A percentile compares a stretch with the other conserved stretches of the same genome.
phyloP scores from a whole-genome alignment of 2,113 vertebrate species.

The Hydrolagus affinis region DNA sequence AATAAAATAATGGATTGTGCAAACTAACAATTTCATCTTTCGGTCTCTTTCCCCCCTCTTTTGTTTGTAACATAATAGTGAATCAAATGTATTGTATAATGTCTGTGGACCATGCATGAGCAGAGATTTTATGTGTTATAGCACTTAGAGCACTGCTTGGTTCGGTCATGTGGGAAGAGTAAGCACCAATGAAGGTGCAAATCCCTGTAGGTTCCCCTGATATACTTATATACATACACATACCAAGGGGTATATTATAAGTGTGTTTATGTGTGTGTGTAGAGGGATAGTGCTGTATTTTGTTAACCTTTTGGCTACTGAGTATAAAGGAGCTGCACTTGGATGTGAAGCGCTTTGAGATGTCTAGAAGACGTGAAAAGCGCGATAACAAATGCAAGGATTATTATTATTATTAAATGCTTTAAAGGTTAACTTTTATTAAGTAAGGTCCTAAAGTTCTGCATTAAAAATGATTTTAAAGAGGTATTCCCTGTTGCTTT shows the following conservation, averaged over 20 bases:
- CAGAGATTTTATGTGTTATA: background rate
- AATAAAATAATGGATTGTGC: background rate
- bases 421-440: background rate
- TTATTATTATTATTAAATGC: no score
- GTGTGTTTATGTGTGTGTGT: no score
- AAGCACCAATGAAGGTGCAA: background rate
- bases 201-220: constrained; percentile 8
- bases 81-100: background rate
- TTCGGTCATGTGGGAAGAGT: background rate
- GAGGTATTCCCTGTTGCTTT: no score
- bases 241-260: background rate
- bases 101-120: background rate
- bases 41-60: background rate
- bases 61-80: constrained; percentile 5
- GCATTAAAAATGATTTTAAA: background rate
- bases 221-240: background rate
- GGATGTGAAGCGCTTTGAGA: background rate
- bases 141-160: background rate
- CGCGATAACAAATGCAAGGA: no score
- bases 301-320: background rate
- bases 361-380: no score
- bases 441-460: background rate
- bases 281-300: background rate
- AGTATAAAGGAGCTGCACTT: background rate
- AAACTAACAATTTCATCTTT: background rate